Evolutionary conservation across 2,888 invertebrate species (phyloP).

Genomic region (Allolobophora icterica): DNA sequence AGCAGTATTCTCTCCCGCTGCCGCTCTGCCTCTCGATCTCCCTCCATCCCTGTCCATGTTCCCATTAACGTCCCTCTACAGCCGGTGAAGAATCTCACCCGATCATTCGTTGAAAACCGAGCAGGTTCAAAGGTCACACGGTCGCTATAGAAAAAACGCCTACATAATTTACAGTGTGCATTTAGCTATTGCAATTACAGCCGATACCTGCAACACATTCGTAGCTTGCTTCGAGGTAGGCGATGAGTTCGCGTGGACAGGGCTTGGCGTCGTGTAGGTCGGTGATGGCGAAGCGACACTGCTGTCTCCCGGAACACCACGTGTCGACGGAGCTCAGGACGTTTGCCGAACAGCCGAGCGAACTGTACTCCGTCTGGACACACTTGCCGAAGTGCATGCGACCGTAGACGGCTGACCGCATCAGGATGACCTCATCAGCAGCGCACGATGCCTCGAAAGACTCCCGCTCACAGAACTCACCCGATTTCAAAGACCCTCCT

Average conservation of each 20-base stretch:
- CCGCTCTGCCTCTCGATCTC: no score
- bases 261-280: conserved; percentile 37
- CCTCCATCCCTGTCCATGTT: background rate
- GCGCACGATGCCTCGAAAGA: conserved; percentile 39
- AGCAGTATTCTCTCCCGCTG: conserved; percentile 22
- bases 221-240: conserved; percentile 42
- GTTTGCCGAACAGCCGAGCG: conserved; percentile 40
- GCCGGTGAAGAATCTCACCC: no score
- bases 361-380: conserved; percentile 39
- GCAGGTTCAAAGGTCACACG: background rate
- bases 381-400: conserved; percentile 40
- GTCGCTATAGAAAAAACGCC: no score
- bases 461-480: conserved; percentile 43
- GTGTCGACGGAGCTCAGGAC: conserved; percentile 37
- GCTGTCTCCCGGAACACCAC: conserved; percentile 36
- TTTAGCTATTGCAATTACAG: background rate
- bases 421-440: conserved; percentile 36
- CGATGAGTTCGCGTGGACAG: conserved; percentile 40
- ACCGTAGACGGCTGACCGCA: conserved; percentile 39
- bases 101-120: no score
- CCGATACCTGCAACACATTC: conserved; percentile 40
- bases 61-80: background rate
- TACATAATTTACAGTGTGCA: background rate
- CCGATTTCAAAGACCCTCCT: background rate
- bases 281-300: conserved; percentile 40